Conservation (phyloP, 2,888 invertebrate genomes). For the Drosophila merina region DNA sequence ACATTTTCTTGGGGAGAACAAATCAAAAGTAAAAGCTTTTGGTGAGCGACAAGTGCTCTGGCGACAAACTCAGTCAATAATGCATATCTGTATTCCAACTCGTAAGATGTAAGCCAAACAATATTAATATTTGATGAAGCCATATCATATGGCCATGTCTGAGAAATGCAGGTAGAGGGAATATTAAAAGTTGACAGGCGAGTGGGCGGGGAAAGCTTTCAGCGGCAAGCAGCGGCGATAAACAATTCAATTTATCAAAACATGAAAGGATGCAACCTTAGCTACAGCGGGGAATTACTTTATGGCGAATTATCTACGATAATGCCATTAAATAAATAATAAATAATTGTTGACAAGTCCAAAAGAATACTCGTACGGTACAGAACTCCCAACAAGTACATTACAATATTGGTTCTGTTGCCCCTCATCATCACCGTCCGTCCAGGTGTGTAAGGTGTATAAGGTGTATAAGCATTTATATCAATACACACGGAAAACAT, state of each 20-base stretch:
- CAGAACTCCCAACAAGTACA: background rate
- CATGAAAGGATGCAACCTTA: background rate
- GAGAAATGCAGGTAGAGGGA: constrained; percentile 28
- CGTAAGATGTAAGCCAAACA: constrained; percentile 52
- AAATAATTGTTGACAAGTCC: background rate
- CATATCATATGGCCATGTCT: background rate
- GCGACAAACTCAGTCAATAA: constrained; percentile 56
- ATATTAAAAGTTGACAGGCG: constrained; percentile 49
- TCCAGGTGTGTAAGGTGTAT: constrained; percentile 12
- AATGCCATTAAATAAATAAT: constrained; percentile 1
- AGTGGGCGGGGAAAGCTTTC: constrained; percentile 3
- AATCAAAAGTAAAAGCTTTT: constrained; percentile 15
- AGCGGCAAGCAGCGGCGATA: constrained; percentile 33
- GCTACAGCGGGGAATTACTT: background rate
- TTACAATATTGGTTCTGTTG: background rate
- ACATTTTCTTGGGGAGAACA: background rate
- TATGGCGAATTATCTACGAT: background rate
- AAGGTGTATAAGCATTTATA: constrained; percentile 61
- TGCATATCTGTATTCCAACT: constrained; percentile 46
- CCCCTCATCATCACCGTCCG: constrained; percentile 11
- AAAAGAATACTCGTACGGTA: background rate
- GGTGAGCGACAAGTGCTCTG: constrained; percentile 5
- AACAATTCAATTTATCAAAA: constrained; percentile 62
- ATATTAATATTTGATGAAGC: constrained; percentile 49
- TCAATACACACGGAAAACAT: constrained; percentile 68